These are phyloP conservation scores for Muscidifurax raptorellus DNA, from an alignment of 1,140 invertebrate genomes.

Conservation along the genomic window DNA sequence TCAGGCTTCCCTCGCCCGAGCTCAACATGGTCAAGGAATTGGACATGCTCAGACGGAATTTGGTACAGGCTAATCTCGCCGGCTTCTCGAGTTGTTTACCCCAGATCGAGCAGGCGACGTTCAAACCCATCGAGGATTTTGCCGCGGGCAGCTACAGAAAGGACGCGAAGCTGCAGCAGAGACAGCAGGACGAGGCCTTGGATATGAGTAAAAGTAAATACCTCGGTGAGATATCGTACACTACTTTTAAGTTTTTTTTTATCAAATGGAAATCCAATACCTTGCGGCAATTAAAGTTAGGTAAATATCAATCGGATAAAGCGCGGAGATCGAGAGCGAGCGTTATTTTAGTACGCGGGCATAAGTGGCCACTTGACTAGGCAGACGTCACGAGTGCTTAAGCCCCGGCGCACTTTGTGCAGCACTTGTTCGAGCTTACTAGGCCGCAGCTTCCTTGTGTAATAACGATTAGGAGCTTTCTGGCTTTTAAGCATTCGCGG, in stretches of 20 bases:
- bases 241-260: neutral
- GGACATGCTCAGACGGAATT: constrained; percentile 64
- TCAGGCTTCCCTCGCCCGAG: constrained; percentile 63
- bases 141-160: constrained; percentile 11
- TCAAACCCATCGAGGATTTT: constrained; percentile 61
- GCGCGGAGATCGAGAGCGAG: constrained; percentile 51
- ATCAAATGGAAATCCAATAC: neutral
- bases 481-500: constrained; percentile 14
- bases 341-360: constrained; percentile 75
- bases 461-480: constrained; percentile 10
- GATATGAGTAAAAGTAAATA: constrained; percentile 75
- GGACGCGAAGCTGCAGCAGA: neutral
- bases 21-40: constrained; percentile 67
- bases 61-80: constrained; percentile 67
- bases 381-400: constrained; percentile 74
- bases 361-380: constrained; percentile 73
- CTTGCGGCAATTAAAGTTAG: neutral
- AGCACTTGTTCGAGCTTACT: constrained; percentile 20
- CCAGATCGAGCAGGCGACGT: constrained; percentile 58
- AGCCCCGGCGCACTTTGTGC: constrained; percentile 19
- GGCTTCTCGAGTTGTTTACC: constrained; percentile 60
- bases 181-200: constrained; percentile 71
- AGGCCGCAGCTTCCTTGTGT: neutral
- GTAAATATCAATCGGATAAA: neutral
- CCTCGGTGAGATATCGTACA: constrained; percentile 63